A percentile compares a stretch with the other conserved stretches of the same genome.
Conservation (phyloP, 2,797 vertebrate species). For the Xiphorhynchus erythropygius region DNA sequence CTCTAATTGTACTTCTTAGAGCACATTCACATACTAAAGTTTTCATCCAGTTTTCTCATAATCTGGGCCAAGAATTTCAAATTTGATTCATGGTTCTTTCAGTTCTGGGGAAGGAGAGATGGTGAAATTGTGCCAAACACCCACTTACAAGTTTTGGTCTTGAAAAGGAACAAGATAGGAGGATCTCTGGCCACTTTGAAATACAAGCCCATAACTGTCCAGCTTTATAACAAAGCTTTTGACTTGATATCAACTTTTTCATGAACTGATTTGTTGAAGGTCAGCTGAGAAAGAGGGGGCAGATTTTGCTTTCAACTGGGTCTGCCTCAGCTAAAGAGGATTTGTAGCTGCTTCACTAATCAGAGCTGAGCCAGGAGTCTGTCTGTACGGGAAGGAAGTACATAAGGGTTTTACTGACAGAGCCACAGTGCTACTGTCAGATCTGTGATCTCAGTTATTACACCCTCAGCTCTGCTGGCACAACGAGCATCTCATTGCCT, state of each 20-base stretch:
- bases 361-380: neutral
- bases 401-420: accelerated
- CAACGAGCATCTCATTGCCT: neutral
- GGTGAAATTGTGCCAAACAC: neutral
- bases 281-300: neutral
- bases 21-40: neutral
- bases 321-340: neutral
- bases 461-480: neutral
- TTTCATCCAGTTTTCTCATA: neutral
- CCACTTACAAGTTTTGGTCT: neutral
- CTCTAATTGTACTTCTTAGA: neutral
- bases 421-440: neutral
- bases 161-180: neutral
- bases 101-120: neutral
- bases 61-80: neutral
- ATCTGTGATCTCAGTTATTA: neutral
- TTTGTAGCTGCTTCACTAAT: neutral
- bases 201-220: neutral
- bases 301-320: neutral
- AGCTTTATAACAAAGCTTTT: neutral
- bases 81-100: neutral
- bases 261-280: neutral
- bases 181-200: neutral
- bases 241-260: neutral
- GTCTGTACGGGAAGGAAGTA: neutral